phyloP scores from a whole-genome alignment of 2,888 invertebrate species.

The Anthophora plumipes region DNA sequence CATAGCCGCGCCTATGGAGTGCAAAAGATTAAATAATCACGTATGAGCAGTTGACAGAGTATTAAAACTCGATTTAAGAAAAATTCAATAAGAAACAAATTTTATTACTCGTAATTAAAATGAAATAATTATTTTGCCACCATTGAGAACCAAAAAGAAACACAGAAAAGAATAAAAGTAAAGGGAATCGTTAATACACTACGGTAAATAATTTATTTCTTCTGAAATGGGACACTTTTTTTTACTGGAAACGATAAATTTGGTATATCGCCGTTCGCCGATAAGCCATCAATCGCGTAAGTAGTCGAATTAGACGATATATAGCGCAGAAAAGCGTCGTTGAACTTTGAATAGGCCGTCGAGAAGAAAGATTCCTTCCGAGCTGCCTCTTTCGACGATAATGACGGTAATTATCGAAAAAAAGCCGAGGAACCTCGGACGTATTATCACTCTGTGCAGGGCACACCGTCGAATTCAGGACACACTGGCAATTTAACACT shows the following conservation, averaged over 20 bases:
- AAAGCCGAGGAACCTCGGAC: slow-evolving; percentile 37
- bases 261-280: not conserved
- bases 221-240: no score
- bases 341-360: slow-evolving; percentile 29
- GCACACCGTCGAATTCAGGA: slow-evolving; percentile 19
- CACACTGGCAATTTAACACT: slow-evolving; percentile 23
- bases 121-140: no score
- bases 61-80: no score
- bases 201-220: no score
- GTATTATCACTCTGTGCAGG: slow-evolving; percentile 13
- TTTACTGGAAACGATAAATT: not conserved
- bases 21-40: no score
- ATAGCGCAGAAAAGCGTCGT: slow-evolving; percentile 10
- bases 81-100: no score
- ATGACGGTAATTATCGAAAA: slow-evolving; percentile 61
- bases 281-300: not conserved
- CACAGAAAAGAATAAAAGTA: no score
- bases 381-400: slow-evolving; percentile 37
- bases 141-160: no score
- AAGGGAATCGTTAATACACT: no score
- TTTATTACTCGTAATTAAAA: no score
- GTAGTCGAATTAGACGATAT: slow-evolving; percentile 9
- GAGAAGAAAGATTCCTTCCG: slow-evolving; percentile 23
- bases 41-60: no score
- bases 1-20: no score